These are phyloP conservation scores for Jacana jacana DNA, from an alignment of 2,113 vertebrate species.

Conservation along the genomic window DNA sequence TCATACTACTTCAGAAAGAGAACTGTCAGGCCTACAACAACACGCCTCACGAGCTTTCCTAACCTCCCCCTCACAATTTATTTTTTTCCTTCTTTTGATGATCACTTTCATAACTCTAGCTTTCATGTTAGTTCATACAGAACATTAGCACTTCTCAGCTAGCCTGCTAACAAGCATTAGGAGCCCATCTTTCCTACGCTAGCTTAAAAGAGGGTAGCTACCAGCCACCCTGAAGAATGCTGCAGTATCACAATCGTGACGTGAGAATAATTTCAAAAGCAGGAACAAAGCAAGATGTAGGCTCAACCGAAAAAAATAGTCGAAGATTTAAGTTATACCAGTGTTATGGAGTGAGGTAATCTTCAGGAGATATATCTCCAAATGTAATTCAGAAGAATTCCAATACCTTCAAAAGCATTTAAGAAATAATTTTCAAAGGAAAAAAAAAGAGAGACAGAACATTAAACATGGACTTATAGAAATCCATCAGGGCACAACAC, in stretches of 20 bases:
- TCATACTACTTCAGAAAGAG: background rate
- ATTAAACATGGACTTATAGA: background rate
- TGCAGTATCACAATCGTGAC: background rate
- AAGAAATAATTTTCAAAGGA: background rate
- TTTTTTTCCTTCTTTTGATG: conserved; percentile 19
- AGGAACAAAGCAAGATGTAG: conserved; percentile 23
- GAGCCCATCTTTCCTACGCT: background rate
- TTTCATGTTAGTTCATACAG: conserved; percentile 43
- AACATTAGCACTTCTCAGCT: conserved; percentile 37
- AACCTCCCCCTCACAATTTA: background rate
- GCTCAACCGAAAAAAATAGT: background rate
- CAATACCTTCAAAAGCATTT: background rate
- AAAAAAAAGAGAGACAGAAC: background rate
- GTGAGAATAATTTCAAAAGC: background rate
- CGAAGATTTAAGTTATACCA: background rate
- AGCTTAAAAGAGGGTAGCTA: background rate
- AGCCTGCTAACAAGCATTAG: background rate
- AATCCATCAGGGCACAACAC: background rate
- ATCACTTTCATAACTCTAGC: conserved; percentile 10
- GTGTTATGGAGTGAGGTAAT: background rate
- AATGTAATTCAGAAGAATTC: background rate
- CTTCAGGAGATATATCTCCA: conserved; percentile 12
- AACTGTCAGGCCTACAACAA: background rate
- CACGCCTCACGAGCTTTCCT: background rate
- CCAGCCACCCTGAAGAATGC: background rate